Conservation (phyloP, 2,888 invertebrate species). For the Phalera bucephala region DNA sequence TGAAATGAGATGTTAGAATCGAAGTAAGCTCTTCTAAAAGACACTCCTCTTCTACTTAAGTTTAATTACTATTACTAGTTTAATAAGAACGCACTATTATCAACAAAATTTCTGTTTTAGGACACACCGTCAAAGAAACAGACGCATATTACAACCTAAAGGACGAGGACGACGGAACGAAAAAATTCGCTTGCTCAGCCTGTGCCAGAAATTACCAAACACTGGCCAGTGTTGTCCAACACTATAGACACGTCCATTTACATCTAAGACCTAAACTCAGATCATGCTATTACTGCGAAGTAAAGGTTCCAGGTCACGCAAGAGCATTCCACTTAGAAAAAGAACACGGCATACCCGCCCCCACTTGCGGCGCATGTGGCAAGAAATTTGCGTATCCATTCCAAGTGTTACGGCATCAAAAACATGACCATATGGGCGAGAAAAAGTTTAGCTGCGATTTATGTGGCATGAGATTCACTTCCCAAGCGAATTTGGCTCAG, state of each 20-base stretch:
- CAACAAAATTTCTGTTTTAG: conserved; percentile 32
- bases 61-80: too few relatives aligned
- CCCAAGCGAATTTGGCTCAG: conserved; percentile 21
- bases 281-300: conserved; percentile 29
- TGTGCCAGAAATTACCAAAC: conserved; percentile 31
- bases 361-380: conserved; percentile 47
- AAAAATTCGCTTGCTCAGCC: conserved; percentile 26
- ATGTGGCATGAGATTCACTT: conserved; percentile 39
- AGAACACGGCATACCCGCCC: conserved; percentile 44
- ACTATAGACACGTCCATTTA: conserved; percentile 40
- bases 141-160: conserved; percentile 21
- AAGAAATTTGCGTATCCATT: conserved; percentile 47
- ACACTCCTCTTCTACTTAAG: too few relatives aligned
- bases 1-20: too few relatives aligned
- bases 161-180: conserved; percentile 22
- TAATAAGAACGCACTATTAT: too few relatives aligned
- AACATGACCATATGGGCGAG: conserved; percentile 48
- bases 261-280: conserved; percentile 32
- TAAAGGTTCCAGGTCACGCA: conserved; percentile 27
- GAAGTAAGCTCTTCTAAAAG: too few relatives aligned
- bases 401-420: conserved; percentile 44
- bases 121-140: conserved; percentile 11
- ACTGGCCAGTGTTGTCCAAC: conserved; percentile 31
- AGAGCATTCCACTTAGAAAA: conserved; percentile 42
- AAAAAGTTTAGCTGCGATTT: conserved; percentile 30